A percentile compares a stretch with the other conserved stretches of the same genome.
Conservation (phyloP, 2,888 invertebrate genomes). For the Eulithis testata region DNA sequence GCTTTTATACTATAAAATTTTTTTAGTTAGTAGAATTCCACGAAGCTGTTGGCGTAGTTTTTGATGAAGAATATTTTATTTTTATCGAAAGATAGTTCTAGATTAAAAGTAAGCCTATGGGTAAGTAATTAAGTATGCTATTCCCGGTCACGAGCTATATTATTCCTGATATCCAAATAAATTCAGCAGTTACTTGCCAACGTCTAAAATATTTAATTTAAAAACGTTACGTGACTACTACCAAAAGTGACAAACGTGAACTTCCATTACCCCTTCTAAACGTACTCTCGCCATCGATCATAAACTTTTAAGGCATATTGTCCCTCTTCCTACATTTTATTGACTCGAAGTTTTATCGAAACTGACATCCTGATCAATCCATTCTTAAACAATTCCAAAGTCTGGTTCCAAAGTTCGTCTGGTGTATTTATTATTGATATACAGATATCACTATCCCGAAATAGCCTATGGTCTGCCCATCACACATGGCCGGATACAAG, state of each 20-base stretch:
- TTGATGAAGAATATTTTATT: slow-evolving; percentile 11
- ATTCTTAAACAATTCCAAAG: slow-evolving; percentile 11
- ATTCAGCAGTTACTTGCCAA: too few species aligned
- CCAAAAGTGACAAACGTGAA: not conserved
- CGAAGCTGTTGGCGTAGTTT: slow-evolving; percentile 5
- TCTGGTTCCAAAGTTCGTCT: slow-evolving; percentile 16
- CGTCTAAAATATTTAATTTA: too few species aligned
- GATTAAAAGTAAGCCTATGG: too few species aligned
- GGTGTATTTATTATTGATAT: slow-evolving; percentile 7
- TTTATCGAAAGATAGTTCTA: slow-evolving; percentile 7
- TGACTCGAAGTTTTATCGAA: slow-evolving; percentile 18
- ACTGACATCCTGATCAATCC: slow-evolving; percentile 23
- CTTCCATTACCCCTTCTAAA: not conserved
- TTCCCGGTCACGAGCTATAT: too few species aligned
- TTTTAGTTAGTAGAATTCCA: not conserved
- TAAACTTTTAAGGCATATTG: slow-evolving; percentile 28
- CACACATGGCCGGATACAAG: slow-evolving; percentile 38
- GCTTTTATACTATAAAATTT: slow-evolving; percentile 4
- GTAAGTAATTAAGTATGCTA: too few species aligned
- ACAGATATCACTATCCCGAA: slow-evolving; percentile 32
- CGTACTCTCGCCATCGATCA: slow-evolving; percentile 33
- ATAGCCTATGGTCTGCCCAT: slow-evolving; percentile 29
- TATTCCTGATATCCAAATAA: too few species aligned
- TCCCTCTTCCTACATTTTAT: slow-evolving; percentile 11
- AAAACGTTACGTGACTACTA: not conserved